Base-by-base conservation (phyloP, 2,113 vertebrate species). In the Ageneiosus marmoratus region DNA sequence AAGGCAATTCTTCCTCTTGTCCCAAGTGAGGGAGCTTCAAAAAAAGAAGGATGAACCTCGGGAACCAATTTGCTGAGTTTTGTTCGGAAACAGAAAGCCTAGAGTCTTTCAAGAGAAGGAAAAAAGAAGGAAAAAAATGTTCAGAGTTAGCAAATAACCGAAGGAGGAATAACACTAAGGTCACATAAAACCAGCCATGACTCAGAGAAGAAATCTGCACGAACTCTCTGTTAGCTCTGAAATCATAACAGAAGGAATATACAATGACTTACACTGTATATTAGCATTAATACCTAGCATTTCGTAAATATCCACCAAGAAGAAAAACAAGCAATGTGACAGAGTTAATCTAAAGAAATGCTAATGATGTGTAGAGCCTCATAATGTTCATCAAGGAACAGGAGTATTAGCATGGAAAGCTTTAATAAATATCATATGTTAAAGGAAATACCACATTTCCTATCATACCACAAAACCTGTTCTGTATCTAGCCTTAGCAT, bases 1-100 rank as follows among this genome's bases (percentile, higher is more conserved):
- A 88, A 95, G 95, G 94, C 92, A 90, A 90, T 89, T 93, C 94
- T 93, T 94, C 89, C 89, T 84, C 90, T 78, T 65, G 92, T 95
- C 94, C 93, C 89, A 91, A 93, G 91, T 93, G 91, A 94, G 93
- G 92, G 89, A 89, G 91, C 92, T 92, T 70, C 76, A 79, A 77
- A 78, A 89, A 92, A 92, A 93, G 90, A 93, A 89, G 92, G 90
- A 91, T 89, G 92, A 95, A 95, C 92, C 92, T 94, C 90, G 93
- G 93, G 93, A 95, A 94, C 92, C 95, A 95, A 95, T 96, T 96
- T 95, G 90, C 94, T 92, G 93, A 92, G 91, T 93, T 95, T 95
- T 95, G 94, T 96, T 95, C 92, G 83, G 94, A 92, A 92, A 91
- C 88, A 86, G 83, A 88, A 69, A 89, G 89, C 89, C 89, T 88